Conservation (phyloP, 2,888 invertebrate genomes). For the Dasysyrphus tricinctus region DNA sequence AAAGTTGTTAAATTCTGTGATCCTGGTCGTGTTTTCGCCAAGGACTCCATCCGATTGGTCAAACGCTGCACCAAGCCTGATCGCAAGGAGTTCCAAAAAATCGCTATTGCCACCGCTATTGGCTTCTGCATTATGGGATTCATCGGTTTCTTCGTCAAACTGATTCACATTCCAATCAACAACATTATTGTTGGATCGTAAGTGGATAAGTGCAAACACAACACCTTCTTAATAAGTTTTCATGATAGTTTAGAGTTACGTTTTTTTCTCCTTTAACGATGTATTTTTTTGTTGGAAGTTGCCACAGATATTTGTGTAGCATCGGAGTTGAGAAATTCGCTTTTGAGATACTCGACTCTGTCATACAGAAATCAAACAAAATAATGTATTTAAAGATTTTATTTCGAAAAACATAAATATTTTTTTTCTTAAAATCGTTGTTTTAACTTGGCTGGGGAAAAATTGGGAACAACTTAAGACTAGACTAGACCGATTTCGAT, state of each 20-base stretch:
- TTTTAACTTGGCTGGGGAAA: background rate
- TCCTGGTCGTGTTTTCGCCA: slow-evolving; percentile 98
- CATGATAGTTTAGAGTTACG: slow-evolving; percentile 46
- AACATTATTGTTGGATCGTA: slow-evolving; percentile 96
- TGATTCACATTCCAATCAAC: slow-evolving; percentile 99
- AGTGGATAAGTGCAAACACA: slow-evolving; percentile 75
- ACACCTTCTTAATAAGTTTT: slow-evolving; percentile 60
- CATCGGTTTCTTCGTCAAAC: slow-evolving; percentile 99
- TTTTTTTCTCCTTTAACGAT: slow-evolving; percentile 17
- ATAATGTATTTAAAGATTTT: slow-evolving; percentile 9
- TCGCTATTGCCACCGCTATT: slow-evolving; percentile 99
- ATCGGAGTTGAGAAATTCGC: background rate
- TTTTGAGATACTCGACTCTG: background rate
- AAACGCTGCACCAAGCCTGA: slow-evolving; percentile 99
- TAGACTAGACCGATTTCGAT: no score
- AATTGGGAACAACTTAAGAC: no score
- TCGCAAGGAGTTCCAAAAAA: slow-evolving; percentile 99
- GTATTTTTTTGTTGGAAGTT: slow-evolving; percentile 24
- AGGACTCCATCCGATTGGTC: slow-evolving; percentile 98
- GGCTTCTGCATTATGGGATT: slow-evolving; percentile 99
- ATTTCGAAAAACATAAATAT: background rate
- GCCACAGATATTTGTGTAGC: background rate
- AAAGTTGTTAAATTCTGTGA: slow-evolving; percentile 97
- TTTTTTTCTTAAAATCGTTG: background rate
- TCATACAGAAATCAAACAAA: background rate